These are phyloP conservation scores for Orchestes rusci DNA, from an alignment of 2,888 invertebrate genomes.

Conservation along the genomic window DNA sequence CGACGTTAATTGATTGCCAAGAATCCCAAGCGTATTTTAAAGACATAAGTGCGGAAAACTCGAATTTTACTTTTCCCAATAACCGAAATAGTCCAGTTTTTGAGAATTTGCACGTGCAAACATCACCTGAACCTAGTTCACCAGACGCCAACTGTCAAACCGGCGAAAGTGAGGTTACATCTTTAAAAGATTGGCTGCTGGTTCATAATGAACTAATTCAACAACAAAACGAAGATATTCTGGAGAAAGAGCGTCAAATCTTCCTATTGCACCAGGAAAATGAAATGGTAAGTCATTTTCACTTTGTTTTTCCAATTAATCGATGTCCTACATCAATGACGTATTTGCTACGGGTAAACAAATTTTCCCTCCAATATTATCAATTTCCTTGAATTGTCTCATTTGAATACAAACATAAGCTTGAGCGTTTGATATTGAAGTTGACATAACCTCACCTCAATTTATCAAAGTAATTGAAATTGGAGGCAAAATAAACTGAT, in stretches of 20 bases:
- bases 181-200: slow-evolving; percentile 69
- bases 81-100: not conserved
- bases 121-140: slow-evolving; percentile 18
- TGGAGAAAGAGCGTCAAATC: slow-evolving; percentile 71
- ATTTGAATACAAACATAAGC: no score
- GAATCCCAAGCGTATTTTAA: not conserved
- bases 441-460: no score
- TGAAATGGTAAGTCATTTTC: slow-evolving; percentile 62
- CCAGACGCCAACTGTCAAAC: slow-evolving; percentile 33
- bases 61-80: not conserved
- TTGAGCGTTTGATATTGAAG: no score
- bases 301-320: no score
- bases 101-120: not conserved
- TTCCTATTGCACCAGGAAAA: slow-evolving; percentile 68
- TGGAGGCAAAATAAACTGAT: no score
- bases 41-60: not conserved
- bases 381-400: no score
- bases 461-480: no score
- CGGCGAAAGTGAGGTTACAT: slow-evolving; percentile 56
- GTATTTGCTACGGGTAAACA: no score
- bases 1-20: slow-evolving; percentile 35
- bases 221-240: slow-evolving; percentile 79
- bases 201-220: slow-evolving; percentile 83
- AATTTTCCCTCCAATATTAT: no score
- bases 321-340: no score